A percentile compares a stretch with the other conserved stretches of the same genome.
phyloP scores from a whole-genome alignment of 2,888 invertebrate genomes.

The Xanthia togata region DNA sequence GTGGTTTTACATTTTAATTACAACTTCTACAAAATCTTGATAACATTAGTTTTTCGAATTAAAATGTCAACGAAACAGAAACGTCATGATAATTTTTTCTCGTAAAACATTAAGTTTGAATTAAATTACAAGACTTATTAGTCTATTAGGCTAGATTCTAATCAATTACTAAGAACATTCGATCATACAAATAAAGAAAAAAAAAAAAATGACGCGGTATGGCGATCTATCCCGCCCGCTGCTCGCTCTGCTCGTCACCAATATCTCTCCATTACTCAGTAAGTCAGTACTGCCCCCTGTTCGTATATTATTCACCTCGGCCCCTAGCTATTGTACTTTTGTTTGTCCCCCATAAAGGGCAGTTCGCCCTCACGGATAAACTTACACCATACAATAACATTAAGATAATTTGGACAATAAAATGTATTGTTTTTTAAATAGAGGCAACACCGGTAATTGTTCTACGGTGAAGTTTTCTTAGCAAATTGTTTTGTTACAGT shows the following conservation, averaged over 20 bases:
- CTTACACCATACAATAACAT: constrained; percentile 46
- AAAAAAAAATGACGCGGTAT: not conserved
- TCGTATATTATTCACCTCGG: constrained; percentile 82
- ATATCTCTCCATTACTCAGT: constrained; percentile 42
- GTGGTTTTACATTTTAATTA: too few relatives aligned
- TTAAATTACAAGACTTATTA: too few relatives aligned
- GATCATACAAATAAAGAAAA: too few relatives aligned
- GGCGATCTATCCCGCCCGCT: not conserved
- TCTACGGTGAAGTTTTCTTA: too few relatives aligned
- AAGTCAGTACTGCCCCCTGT: constrained; percentile 69
- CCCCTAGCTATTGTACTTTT: constrained; percentile 68
- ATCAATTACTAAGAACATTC: too few relatives aligned
- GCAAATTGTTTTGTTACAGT: too few relatives aligned
- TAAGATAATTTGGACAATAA: constrained; percentile 24
- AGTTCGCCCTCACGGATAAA: constrained; percentile 28
- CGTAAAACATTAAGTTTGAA: too few relatives aligned
- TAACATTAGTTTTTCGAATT: not conserved
- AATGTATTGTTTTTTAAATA: not conserved
- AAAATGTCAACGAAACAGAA: not conserved
- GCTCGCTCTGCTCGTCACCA: constrained; percentile 66
- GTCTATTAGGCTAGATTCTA: too few relatives aligned
- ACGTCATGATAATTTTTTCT: not conserved
- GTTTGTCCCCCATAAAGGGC: constrained; percentile 68
- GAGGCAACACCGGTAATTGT: too few relatives aligned
- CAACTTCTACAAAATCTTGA: not conserved